Percentiles rank a stretch among this genome's conserved stretches.
Conservation (phyloP, 2,113 vertebrate species). For the Cromileptes altivelis region DNA sequence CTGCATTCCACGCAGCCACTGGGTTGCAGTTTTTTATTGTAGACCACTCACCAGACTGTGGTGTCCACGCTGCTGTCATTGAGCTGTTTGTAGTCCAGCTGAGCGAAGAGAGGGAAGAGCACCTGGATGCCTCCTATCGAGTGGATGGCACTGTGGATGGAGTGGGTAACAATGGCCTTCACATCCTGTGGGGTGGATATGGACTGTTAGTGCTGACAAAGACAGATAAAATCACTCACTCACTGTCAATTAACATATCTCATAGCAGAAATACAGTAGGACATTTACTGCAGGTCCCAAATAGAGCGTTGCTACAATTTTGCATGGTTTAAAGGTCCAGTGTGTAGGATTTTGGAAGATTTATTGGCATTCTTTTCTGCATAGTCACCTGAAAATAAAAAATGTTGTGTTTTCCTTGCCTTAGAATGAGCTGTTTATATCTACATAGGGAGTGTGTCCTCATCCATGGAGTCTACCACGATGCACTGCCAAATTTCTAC, state of each 20-base stretch:
- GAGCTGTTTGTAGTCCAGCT: constrained; percentile 96
- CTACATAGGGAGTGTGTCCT: no score
- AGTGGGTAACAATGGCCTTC: constrained; percentile 99
- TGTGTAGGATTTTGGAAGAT: no score
- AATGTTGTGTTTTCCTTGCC: no score
- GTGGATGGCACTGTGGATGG: constrained; percentile 99
- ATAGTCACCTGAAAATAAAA: no score
- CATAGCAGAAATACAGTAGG: not conserved
- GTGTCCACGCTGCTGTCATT: constrained; percentile 98
- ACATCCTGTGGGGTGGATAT: constrained; percentile 88
- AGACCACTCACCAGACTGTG: constrained; percentile 90
- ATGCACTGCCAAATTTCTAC: no score
- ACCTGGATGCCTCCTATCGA: constrained; percentile 99
- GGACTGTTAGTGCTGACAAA: constrained; percentile 32
- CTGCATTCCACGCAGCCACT: not conserved
- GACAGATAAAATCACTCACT: constrained; percentile 7
- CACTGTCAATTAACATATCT: not conserved
- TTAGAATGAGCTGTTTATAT: no score
- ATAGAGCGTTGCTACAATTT: not conserved
- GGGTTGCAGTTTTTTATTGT: not conserved
- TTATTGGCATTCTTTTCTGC: no score
- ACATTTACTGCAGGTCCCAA: not conserved
- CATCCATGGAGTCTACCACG: no score
- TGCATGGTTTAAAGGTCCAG: not conserved
- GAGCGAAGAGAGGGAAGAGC: constrained; percentile 97